Evolutionary conservation across 2,113 vertebrate species (phyloP).

Genomic region (Corvus hawaiiensis): DNA sequence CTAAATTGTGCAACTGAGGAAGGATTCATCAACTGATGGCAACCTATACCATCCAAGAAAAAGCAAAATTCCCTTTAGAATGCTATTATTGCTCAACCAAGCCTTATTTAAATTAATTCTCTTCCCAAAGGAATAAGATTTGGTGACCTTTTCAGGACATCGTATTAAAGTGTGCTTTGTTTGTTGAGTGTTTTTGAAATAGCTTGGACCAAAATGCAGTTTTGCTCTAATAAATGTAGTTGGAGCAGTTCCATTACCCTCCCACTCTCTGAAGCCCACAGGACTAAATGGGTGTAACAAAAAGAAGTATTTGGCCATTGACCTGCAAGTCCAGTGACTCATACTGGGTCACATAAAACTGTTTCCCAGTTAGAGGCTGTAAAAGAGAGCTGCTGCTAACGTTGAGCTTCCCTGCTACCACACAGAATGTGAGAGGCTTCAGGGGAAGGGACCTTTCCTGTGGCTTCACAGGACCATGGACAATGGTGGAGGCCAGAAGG

Average conservation of each 20-base stretch:
- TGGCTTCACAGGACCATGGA: neutral
- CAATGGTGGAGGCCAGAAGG: neutral
- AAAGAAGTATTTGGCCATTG: constrained; percentile 33
- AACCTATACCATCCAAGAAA: neutral
- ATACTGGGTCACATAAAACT: neutral
- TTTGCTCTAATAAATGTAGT: constrained; percentile 2
- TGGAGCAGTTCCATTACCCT: neutral
- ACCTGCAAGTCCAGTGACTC: neutral
- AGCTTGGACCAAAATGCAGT: neutral
- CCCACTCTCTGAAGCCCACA: neutral
- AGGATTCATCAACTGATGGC: neutral
- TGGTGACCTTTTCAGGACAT: neutral
- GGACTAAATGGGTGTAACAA: constrained; percentile 28
- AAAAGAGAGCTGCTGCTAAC: neutral
- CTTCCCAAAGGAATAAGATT: neutral
- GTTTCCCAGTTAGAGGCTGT: neutral
- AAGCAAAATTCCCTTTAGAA: neutral
- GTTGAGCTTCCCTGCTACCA: neutral
- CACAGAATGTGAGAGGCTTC: neutral
- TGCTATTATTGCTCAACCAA: neutral
- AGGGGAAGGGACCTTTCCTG: neutral
- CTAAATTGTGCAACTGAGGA: neutral
- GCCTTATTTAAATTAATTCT: neutral
- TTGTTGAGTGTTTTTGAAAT: constrained; percentile 1
- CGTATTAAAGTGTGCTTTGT: neutral